These are phyloP conservation scores for Andrena dorsata DNA, from an alignment of 2,888 invertebrate genomes.

Conservation along the genomic window DNA sequence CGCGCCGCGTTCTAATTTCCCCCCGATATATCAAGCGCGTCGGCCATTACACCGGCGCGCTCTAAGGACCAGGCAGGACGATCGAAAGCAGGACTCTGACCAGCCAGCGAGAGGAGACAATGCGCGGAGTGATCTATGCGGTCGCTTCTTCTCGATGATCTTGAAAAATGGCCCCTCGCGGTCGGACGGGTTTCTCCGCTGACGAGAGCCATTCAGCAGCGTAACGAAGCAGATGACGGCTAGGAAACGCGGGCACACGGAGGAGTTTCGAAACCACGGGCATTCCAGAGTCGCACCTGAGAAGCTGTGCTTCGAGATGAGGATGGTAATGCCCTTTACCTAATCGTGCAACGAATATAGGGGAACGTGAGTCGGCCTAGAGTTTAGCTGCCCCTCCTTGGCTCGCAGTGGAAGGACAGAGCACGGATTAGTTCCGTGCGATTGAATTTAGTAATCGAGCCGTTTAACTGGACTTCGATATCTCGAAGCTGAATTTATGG, in stretches of 20 bases:
- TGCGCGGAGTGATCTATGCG: slow-evolving; percentile 59
- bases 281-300: slow-evolving; percentile 4
- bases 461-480: slow-evolving; percentile 31
- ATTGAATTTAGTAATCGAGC: slow-evolving; percentile 25
- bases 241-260: slow-evolving; percentile 42
- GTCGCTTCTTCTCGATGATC: slow-evolving; percentile 55
- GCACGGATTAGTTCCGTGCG: slow-evolving; percentile 44
- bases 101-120: slow-evolving; percentile 42
- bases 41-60: not conserved
- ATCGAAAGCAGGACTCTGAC: slow-evolving; percentile 26
- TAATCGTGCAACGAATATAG: too few relatives aligned
- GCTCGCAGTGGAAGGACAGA: slow-evolving; percentile 7
- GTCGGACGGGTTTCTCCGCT: slow-evolving; percentile 48
- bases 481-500: slow-evolving; percentile 14
- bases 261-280: slow-evolving; percentile 46
- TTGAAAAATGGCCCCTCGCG: slow-evolving; percentile 60
- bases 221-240: slow-evolving; percentile 56
- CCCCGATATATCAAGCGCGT: slow-evolving; percentile 33
- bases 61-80: slow-evolving; percentile 19
- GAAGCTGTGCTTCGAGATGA: not conserved
- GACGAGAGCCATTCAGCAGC: slow-evolving; percentile 59
- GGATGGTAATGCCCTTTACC: not conserved
- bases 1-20: slow-evolving; percentile 65
- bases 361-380: too few relatives aligned
- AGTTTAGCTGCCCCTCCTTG: too few relatives aligned